Conservation (phyloP, 37 sponge, comb jelly and placozoan genomes). For the Aplysina aerophoba region DNA sequence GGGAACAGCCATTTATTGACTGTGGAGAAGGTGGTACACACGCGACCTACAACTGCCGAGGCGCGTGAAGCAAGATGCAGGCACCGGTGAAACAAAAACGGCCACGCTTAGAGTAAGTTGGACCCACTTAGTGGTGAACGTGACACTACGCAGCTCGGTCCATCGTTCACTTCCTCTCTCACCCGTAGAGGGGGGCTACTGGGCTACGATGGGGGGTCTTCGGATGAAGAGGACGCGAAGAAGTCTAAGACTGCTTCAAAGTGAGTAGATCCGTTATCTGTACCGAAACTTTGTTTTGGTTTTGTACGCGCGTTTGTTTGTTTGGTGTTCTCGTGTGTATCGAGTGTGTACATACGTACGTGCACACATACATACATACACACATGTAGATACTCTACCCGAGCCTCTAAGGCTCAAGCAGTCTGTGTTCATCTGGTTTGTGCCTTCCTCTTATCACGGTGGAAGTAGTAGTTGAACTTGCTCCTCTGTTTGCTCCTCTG, state of each 20-base stretch:
- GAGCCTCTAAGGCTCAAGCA: too few species aligned
- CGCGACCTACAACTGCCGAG: not conserved
- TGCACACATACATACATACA: not conserved
- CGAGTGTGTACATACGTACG: conserved; percentile 10
- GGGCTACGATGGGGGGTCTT: conserved; percentile 6
- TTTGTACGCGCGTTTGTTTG: not conserved
- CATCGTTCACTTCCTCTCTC: too few species aligned
- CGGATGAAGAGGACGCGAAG: conserved; percentile 19
- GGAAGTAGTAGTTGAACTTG: too few species aligned
- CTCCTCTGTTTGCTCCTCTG: too few species aligned
- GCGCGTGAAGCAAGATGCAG: conserved; percentile 15
- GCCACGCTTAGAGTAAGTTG: conserved; percentile 3
- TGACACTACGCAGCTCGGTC: too few species aligned
- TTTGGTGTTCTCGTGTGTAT: not conserved
- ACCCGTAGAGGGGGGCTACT: not conserved
- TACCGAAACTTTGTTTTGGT: not conserved
- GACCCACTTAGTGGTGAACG: too few species aligned
- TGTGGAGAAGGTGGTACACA: too few species aligned
- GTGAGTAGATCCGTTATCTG: too few species aligned
- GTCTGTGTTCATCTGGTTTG: too few species aligned
- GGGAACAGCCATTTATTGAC: too few species aligned
- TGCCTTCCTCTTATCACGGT: too few species aligned
- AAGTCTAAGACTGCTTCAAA: conserved; percentile 23
- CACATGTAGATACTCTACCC: not conserved
- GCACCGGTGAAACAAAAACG: not conserved